phyloP scores from a whole-genome alignment of 1,140 invertebrate genomes.

The Scaptodrosophila lebanonensis region DNA sequence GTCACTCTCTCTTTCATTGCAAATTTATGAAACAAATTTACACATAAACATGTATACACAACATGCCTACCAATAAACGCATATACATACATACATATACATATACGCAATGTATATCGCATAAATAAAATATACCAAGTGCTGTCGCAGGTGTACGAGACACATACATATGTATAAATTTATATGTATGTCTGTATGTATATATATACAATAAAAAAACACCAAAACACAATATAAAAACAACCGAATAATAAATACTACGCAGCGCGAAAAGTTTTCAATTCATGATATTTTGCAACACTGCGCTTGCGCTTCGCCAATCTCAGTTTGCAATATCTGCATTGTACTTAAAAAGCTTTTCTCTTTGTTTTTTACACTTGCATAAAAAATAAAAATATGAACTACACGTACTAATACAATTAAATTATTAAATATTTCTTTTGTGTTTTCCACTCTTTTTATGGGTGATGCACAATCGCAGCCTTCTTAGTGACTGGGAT shows the following conservation, averaged over 20 bases:
- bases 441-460: slow-evolving; percentile 15
- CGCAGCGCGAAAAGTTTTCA: slow-evolving; percentile 42
- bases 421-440: slow-evolving; percentile 35
- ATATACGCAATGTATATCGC: background rate
- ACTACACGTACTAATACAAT: no score
- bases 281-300: slow-evolving; percentile 40
- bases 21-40: slow-evolving; percentile 24
- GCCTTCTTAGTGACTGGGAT: no score
- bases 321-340: no score
- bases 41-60: no score
- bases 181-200: slow-evolving; percentile 1
- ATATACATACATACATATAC: slow-evolving; percentile 9
- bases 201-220: slow-evolving; percentile 1
- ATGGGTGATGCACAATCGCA: slow-evolving; percentile 54
- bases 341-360: no score
- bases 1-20: slow-evolving; percentile 7
- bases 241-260: slow-evolving; percentile 32
- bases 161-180: no score
- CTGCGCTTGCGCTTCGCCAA: slow-evolving; percentile 17
- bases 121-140: no score
- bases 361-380: no score
- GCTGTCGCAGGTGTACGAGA: no score
- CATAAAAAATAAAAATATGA: no score
- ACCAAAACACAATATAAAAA: slow-evolving; percentile 23
- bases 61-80: no score